These are phyloP conservation scores for Drosophila incognita DNA, from an alignment of 2,888 invertebrate species.

Conservation along the genomic window DNA sequence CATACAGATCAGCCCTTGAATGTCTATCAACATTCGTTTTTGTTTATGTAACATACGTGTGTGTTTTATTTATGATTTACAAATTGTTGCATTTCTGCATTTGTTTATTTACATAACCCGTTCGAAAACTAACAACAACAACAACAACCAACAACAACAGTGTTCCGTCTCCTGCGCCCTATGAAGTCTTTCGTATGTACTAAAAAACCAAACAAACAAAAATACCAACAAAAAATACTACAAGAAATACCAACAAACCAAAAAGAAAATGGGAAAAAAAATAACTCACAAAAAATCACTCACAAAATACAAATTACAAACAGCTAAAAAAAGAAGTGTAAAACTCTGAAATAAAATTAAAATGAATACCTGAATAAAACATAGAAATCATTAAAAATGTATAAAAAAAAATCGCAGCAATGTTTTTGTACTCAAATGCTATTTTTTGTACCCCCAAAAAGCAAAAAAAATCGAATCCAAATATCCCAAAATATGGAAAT, in stretches of 20 bases:
- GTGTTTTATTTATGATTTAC: constrained; percentile 79
- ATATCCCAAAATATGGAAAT: constrained; percentile 16
- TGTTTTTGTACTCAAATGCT: constrained; percentile 61
- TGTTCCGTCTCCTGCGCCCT: constrained; percentile 85
- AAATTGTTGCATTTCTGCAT: constrained; percentile 78
- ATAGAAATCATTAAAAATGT: constrained; percentile 9
- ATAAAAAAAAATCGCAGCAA: constrained; percentile 40
- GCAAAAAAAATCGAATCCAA: constrained; percentile 11
- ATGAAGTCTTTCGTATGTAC: constrained; percentile 85
- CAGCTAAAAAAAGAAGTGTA: constrained; percentile 45
- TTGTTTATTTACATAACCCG: constrained; percentile 81
- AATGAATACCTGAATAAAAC: constrained; percentile 63
- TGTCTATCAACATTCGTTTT: constrained; percentile 74
- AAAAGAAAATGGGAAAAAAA: constrained; percentile 33
- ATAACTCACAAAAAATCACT: constrained; percentile 57
- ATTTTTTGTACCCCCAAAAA: constrained; percentile 54
- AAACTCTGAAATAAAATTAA: constrained; percentile 53
- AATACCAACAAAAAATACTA: constrained; percentile 23
- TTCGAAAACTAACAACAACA: constrained; percentile 56
- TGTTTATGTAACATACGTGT: constrained; percentile 74
- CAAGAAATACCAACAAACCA: constrained; percentile 35
- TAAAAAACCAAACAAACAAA: constrained; percentile 70
- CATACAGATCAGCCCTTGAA: constrained; percentile 74
- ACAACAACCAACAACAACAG: constrained; percentile 58
- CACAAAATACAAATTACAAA: constrained; percentile 51